A percentile compares a stretch with the other conserved stretches of the same genome.
Evolutionary conservation across 2,113 vertebrate genomes (phyloP).

Genomic region (Hypomesus transpacificus): DNA sequence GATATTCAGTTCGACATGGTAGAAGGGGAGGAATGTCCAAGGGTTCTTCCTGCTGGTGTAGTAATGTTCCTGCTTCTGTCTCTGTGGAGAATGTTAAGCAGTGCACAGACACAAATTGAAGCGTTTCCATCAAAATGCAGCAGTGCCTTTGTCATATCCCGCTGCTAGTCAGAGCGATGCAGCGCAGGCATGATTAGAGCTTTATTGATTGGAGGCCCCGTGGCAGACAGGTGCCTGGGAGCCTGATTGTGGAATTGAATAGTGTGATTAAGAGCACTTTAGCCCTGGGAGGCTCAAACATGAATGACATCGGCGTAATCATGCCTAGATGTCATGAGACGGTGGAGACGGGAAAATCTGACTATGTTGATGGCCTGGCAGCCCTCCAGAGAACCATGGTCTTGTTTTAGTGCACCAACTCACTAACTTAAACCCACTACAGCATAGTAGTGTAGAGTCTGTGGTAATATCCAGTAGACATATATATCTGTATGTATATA

Average conservation of each 20-base stretch:
- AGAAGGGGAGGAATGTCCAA: too few relatives aligned
- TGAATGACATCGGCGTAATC: neutral
- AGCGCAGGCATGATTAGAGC: constrained; percentile 7
- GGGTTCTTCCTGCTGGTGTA: too few relatives aligned
- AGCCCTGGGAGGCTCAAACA: neutral
- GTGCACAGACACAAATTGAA: neutral
- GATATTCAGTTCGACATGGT: too few relatives aligned
- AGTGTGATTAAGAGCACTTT: neutral
- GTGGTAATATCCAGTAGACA: too few relatives aligned
- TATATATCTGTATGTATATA: too few relatives aligned
- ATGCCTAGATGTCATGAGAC: neutral
- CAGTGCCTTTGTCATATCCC: neutral
- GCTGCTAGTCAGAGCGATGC: neutral
- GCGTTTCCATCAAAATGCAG: neutral
- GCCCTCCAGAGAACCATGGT: neutral
- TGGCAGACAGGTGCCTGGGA: constrained; percentile 2
- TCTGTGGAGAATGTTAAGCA: too few relatives aligned
- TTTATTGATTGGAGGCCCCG: constrained; percentile 22
- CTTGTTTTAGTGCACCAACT: neutral
- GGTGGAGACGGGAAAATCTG: neutral
- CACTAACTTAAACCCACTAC: too few relatives aligned
- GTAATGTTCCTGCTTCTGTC: too few relatives aligned
- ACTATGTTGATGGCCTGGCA: neutral
- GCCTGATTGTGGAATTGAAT: constrained; percentile 10
- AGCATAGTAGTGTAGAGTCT: too few relatives aligned